phyloP scores from a whole-genome alignment of 2,113 vertebrate species.

The Oreochromis aureus region DNA sequence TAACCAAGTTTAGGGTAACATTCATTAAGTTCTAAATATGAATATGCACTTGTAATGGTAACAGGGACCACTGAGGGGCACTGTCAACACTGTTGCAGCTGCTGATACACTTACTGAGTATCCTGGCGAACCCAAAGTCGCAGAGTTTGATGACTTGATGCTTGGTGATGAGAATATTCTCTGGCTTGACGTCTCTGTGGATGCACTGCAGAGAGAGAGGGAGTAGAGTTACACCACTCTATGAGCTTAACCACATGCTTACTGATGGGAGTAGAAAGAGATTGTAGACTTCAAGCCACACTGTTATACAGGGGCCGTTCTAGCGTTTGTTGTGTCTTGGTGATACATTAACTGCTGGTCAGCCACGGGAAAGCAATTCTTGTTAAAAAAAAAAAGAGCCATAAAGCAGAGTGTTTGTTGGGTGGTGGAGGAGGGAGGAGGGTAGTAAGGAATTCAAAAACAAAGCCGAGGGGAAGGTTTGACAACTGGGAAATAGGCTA shows the following conservation, averaged over 20 bases:
- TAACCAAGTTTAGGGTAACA: background rate
- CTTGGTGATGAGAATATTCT: conserved; percentile 95
- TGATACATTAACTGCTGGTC: conserved; percentile 46
- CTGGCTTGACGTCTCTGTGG: conserved; percentile 93
- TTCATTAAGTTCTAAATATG: background rate
- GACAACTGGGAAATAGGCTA: background rate
- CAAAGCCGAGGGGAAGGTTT: background rate
- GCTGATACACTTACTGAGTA: conserved; percentile 83
- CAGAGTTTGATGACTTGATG: conserved; percentile 94
- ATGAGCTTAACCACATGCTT: background rate
- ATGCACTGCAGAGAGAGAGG: conserved; percentile 79
- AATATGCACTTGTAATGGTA: background rate
- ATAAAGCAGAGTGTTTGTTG: background rate
- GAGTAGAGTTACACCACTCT: background rate
- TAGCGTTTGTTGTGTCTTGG: conserved; percentile 36
- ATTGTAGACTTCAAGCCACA: background rate
- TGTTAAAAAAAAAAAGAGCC: conserved; percentile 21
- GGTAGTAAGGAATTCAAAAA: background rate
- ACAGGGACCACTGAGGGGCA: background rate
- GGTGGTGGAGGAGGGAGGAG: conserved; percentile 5
- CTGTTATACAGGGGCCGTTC: background rate
- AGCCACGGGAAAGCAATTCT: conserved; percentile 62
- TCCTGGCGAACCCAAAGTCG: conserved; percentile 93
- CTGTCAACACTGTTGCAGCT: background rate
- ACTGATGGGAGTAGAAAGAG: background rate